These are phyloP conservation scores for Hypocryptadius cinnamomeus DNA, from an alignment of 2,113 vertebrate genomes.

Conservation along the genomic window DNA sequence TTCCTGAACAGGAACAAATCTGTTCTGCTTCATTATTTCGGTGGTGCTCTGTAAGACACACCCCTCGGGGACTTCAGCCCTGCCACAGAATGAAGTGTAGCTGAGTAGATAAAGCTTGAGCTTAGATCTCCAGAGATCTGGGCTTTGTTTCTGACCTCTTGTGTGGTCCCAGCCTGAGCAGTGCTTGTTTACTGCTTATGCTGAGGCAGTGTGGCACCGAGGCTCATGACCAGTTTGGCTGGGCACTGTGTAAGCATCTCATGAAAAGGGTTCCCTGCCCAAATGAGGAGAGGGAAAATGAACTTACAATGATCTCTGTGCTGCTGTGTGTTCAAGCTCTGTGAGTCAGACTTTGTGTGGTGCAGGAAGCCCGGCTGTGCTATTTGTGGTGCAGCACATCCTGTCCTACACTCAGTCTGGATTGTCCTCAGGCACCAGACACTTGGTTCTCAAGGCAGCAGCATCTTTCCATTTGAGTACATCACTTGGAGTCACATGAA, in stretches of 20 bases:
- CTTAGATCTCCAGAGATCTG: not conserved
- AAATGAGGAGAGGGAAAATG: not conserved
- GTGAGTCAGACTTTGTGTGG: not conserved
- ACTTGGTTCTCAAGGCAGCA: not conserved
- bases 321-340: not conserved
- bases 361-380: not conserved
- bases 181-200: not conserved
- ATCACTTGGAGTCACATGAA: not conserved
- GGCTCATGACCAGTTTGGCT: not conserved
- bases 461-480: not conserved
- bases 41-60: not conserved
- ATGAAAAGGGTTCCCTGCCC: not conserved
- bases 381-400: not conserved
- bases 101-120: not conserved
- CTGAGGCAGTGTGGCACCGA: not conserved
- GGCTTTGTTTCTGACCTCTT: not conserved
- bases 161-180: not conserved
- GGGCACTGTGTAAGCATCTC: rapidly evolving
- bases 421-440: not conserved
- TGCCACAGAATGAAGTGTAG: not conserved
- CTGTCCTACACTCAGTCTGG: not conserved
- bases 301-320: not conserved
- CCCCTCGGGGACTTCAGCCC: not conserved
- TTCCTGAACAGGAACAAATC: not conserved
- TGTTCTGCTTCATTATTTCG: not conserved